Conservation (phyloP, 35 echinoderm and acorn worm species). For the Eucidaris tribuloides region DNA sequence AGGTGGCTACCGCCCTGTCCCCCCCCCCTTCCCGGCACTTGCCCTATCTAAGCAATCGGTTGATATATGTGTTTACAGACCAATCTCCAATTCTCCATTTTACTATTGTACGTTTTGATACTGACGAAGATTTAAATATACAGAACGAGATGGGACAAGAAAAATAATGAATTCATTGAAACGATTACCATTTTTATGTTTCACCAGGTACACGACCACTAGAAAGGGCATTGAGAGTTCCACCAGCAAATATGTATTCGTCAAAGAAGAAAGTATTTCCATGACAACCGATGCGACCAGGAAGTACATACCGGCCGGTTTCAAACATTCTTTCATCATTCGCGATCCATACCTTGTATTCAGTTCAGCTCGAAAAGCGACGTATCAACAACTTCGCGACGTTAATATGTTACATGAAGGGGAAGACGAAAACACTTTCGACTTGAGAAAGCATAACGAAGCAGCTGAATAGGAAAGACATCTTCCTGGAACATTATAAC, state of each 20-base stretch:
- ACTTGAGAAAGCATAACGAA: not conserved
- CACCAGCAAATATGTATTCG: not conserved
- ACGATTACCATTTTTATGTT: too few species aligned
- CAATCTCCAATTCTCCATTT: too few species aligned
- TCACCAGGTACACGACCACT: not conserved
- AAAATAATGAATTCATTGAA: too few species aligned
- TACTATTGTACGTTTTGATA: too few species aligned
- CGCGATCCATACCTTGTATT: not conserved
- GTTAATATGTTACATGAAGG: not conserved
- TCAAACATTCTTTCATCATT: slow-evolving; percentile 5
- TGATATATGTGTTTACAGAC: too few species aligned
- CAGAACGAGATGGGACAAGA: too few species aligned
- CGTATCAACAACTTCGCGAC: not conserved
- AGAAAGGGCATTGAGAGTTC: not conserved
- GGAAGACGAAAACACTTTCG: not conserved
- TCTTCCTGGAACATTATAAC: not conserved
- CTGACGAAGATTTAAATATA: too few species aligned
- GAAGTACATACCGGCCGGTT: slow-evolving; percentile 2
- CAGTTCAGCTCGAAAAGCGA: not conserved
- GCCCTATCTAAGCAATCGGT: too few species aligned
- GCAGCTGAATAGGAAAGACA: not conserved
- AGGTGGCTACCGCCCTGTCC: too few species aligned
- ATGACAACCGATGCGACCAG: not conserved
- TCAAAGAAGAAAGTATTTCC: not conserved
- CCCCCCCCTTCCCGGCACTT: too few species aligned